Evolutionary conservation across 2,888 invertebrate species (phyloP).

Genomic region (Cheilosia vulpina): DNA sequence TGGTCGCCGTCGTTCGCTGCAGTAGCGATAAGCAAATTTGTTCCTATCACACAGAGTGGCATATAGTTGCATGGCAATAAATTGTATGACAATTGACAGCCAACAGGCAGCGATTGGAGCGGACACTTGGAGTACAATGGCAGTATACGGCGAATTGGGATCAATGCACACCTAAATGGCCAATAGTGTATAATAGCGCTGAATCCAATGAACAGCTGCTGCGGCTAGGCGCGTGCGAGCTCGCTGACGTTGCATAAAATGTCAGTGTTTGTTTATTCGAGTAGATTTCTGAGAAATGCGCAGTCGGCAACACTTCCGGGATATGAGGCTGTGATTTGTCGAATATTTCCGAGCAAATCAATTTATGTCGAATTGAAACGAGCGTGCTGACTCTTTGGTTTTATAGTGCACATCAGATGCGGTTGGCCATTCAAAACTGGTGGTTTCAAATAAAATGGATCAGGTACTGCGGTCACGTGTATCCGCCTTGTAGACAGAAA

Average conservation of each 20-base stretch:
- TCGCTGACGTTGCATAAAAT: conserved; percentile 30
- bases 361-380: conserved; percentile 8
- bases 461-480: too few relatives aligned
- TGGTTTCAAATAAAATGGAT: too few relatives aligned
- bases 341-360: conserved; percentile 13
- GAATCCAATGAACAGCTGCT: conserved; percentile 22
- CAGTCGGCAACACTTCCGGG: conserved; percentile 49
- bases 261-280: conserved; percentile 50
- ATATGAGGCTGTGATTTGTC: conserved; percentile 23
- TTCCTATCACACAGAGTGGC: conserved; percentile 29
- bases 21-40: conserved; percentile 71
- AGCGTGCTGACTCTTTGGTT: not conserved
- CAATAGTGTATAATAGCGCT: conserved; percentile 34
- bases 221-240: conserved; percentile 46
- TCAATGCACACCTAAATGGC: conserved; percentile 52
- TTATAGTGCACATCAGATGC: not conserved
- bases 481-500: too few relatives aligned
- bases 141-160: conserved; percentile 51
- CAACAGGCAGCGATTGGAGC: conserved; percentile 19
- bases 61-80: conserved; percentile 51
- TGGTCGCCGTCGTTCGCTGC: conserved; percentile 11
- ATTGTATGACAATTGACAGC: conserved; percentile 33
- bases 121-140: conserved; percentile 32
- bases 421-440: too few relatives aligned
- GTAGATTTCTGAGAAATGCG: conserved; percentile 44